Conservation (phyloP, 1,140 invertebrate genomes). For the Phenacoccus solenopsis region DNA sequence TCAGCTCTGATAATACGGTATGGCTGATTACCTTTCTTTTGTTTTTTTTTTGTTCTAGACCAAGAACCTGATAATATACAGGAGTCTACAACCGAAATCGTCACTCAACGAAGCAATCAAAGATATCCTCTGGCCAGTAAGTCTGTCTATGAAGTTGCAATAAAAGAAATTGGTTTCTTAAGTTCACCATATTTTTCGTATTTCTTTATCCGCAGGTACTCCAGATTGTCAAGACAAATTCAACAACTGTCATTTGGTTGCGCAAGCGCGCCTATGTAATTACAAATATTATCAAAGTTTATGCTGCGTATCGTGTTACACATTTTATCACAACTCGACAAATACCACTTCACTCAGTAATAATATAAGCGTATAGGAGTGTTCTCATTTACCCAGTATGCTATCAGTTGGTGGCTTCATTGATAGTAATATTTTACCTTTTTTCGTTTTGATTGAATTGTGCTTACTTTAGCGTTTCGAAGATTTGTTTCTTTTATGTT, state of each 20-base stretch:
- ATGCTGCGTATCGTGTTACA: conserved; percentile 56
- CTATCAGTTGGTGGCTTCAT: not conserved
- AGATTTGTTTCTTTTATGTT: not conserved
- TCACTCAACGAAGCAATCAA: not conserved
- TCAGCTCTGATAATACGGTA: too few species aligned
- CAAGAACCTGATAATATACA: not conserved
- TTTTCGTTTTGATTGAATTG: not conserved
- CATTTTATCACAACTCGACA: not conserved
- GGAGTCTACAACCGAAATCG: not conserved
- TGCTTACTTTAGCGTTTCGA: not conserved
- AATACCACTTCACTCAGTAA: not conserved
- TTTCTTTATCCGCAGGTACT: conserved; percentile 20
- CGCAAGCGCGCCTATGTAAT: conserved; percentile 62
- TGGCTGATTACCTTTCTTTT: too few species aligned
- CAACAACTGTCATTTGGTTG: conserved; percentile 57
- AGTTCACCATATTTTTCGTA: not conserved
- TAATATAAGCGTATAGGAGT: not conserved
- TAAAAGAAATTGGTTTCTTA: not conserved
- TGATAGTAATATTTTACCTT: too few species aligned
- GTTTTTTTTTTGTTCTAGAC: not conserved
- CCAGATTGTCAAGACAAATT: conserved; percentile 35
- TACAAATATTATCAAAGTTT: conserved; percentile 65
- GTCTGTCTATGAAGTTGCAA: not conserved
- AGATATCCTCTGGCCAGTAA: not conserved
- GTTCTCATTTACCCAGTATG: not conserved